Evolutionary conservation across 1,140 invertebrate species (phyloP), one percentile per base, ranked within the genome.

Genomic region (Rhysida immarginata): DNA sequence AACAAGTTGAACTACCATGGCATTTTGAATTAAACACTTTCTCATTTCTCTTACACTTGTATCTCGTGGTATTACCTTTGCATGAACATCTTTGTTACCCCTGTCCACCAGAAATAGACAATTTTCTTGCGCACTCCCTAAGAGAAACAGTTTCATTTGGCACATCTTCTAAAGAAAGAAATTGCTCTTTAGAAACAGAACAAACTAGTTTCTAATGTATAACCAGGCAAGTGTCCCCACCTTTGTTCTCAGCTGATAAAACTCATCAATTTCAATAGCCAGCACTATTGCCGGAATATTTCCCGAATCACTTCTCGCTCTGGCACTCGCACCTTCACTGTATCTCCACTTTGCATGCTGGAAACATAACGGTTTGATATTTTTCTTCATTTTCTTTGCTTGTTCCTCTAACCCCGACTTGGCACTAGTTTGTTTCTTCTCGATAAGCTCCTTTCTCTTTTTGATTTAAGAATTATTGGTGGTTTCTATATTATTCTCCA

Each of bases 1-100:
- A 52, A 29, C 50, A 52, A 16, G 27, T 24, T 26, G 29, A 52
- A 52, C 3, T 27, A 52, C 29, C 1, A 27, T 52, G 25, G 29
- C 25, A 52, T 52, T 52, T 27, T 52, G 26, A 26, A 26, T 52
- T 52, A 52, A 16, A 52, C 18, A 52, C 26, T 29, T 52, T 52
- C 2, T 52, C 1, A 52, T 52, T 52, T 52, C 26, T 52, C 23
- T 27, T 52, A 26, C 24, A 26, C 1, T 52, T 27, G 25, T 16
- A 35, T 35, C 16, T 35, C 29, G 29, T 35, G 16, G 29, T 8
- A 35, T 5, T 35, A 35, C 29, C 29, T 35, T 35, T 35, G 29
- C 29, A 35, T 35, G 29, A 8, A 8, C 29, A 35, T 8, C 29
- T 8, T 35, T 35, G 29, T 8, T 35, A 35, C 29, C 16, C 29